Base-by-base conservation (phyloP, 2,797 vertebrate species). In the Cuniculus paca region DNA sequence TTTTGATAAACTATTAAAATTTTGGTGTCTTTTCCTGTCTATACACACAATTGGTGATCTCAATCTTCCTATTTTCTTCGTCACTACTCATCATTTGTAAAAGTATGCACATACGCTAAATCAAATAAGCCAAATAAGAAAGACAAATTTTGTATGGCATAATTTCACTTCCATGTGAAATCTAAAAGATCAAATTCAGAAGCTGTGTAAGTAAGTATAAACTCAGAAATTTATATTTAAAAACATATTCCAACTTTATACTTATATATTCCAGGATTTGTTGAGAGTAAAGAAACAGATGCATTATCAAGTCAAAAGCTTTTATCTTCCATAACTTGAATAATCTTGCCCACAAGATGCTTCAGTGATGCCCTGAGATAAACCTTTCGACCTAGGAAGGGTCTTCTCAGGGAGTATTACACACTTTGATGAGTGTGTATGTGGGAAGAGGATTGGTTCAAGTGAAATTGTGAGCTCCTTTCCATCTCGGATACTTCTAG, bases 1-100 rank as follows among this genome's bases (percentile, higher is more conserved):
- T 63, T 78, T 96, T 93, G 77, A 88, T 34, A 72, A 58, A n/a
- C 5, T 0, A 88, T 79, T 86, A 88, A 75, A 94, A 82, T 85
- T 82, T 10, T 52, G 16, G 6, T 54, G 0, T 20, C 22, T 79
- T 39, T 93, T 84, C 5, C 31, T 31, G 68, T 48, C 1, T 36
- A 14, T 36, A 61, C 4, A 4, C 61, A n/a, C 42, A 74, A 95
- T 34, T 65, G 9, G 12, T 58, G 31, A 86, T 22, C 16, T 4
- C 50, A 26, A n/a, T 4, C 72, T 75, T 75, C 26, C 42, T 75
- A 26, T 31, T 28, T 28, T 75, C 39, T 13, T 9, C 28, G 1
- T 36, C 78, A 45, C 17, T 54, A 8, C 0, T 34, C 42, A 11
- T 0, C 39, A 22, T 42, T 72, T 63, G 16, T 7, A 19, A 48